Conservation (phyloP, 2,113 vertebrate genomes). For the Heliornis fulica region DNA sequence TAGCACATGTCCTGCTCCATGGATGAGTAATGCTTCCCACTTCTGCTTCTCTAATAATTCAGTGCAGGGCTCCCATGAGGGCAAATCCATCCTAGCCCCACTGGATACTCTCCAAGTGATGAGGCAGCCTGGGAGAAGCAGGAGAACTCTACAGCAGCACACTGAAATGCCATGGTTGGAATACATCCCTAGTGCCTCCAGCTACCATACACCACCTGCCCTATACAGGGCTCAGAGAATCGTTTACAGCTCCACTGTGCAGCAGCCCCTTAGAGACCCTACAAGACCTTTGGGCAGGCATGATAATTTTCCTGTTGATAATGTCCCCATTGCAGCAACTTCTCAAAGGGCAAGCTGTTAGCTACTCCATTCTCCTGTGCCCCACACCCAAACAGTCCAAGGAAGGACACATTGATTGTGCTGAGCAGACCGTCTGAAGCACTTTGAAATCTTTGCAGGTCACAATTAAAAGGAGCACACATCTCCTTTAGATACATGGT, state of each 20-base stretch:
- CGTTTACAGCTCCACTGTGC: not conserved
- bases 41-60: not conserved
- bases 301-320: not conserved
- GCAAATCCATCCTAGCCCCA: not conserved
- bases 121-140: not conserved
- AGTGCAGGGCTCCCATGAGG: not conserved
- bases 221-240: not conserved
- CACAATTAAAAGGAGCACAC: not conserved
- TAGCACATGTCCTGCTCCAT: rapidly evolving
- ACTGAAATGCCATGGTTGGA: not conserved
- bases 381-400: rapidly evolving
- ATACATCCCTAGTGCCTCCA: not conserved
- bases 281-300: not conserved
- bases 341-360: not conserved
- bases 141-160: not conserved
- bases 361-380: rapidly evolving
- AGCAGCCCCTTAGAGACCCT: not conserved
- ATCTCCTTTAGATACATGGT: not conserved
- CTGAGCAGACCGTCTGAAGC: not conserved
- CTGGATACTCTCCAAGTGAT: not conserved
- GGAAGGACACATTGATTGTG: not conserved
- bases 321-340: not conserved
- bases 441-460: not conserved
- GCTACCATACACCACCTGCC: not conserved
- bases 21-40: rapidly evolving